Conservation (phyloP, 53 echinoderm and acorn worm genomes). For the Luidia sarsii region DNA sequence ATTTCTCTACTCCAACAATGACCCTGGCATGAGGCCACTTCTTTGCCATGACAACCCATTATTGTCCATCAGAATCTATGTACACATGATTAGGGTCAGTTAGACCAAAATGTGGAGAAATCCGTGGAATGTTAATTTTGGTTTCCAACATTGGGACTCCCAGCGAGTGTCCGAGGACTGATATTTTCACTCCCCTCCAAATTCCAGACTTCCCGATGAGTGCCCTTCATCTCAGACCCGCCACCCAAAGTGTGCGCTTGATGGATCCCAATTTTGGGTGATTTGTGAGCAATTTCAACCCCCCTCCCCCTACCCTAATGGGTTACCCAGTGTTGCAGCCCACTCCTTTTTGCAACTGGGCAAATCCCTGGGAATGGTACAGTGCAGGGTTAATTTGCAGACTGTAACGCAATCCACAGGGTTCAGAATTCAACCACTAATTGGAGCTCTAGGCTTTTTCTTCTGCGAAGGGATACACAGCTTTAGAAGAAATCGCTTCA, state of each 20-base stretch:
- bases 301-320: neutral
- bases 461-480: neutral
- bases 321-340: constrained; percentile 8
- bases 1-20: constrained; percentile 30
- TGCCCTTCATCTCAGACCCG: constrained; percentile 28
- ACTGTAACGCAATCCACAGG: constrained; percentile 23
- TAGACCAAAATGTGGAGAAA: constrained; percentile 48
- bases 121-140: constrained; percentile 39
- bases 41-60: constrained; percentile 44
- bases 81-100: constrained; percentile 34
- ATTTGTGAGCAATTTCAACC: constrained; percentile 33
- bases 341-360: constrained; percentile 22
- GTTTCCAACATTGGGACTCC: no score
- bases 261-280: constrained; percentile 46
- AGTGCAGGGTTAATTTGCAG: constrained; percentile 36
- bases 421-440: constrained; percentile 33
- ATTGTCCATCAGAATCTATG: constrained; percentile 48
- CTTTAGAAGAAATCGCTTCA: neutral
- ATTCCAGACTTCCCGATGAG: constrained; percentile 17
- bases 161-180: no score
- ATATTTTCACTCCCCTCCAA: constrained; percentile 2
- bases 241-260: constrained; percentile 40
- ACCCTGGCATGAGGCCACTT: constrained; percentile 46
- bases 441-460: constrained; percentile 41
- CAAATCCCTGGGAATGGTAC: constrained; percentile 30